These are phyloP conservation scores for Cryptophagus acutangulus DNA, from an alignment of 2,888 invertebrate species.

Conservation along the genomic window DNA sequence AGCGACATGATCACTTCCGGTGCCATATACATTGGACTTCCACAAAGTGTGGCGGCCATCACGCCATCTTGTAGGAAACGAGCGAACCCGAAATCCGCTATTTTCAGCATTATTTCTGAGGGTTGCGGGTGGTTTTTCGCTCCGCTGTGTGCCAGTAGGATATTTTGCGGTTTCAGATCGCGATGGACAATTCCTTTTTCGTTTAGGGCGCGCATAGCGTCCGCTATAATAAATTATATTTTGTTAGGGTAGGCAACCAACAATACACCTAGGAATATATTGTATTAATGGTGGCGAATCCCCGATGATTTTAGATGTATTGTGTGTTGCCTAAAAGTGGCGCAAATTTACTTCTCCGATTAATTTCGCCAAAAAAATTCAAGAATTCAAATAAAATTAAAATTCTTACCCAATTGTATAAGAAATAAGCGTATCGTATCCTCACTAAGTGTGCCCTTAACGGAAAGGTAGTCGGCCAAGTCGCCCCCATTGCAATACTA, in stretches of 20 bases:
- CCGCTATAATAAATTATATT: conserved; percentile 69
- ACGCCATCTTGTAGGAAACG: conserved; percentile 97
- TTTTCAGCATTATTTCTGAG: conserved; percentile 88
- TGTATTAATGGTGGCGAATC: no score
- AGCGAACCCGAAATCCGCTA: conserved; percentile 99
- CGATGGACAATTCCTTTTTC: conserved; percentile 98
- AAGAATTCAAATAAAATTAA: no score
- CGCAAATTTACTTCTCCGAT: no score
- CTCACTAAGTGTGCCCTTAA: conserved; percentile 93
- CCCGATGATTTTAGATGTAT: no score
- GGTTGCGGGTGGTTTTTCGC: conserved; percentile 64
- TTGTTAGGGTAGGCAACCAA: no score
- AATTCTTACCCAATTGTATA: conserved; percentile 74
- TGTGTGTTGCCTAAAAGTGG: no score
- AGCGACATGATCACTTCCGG: conserved; percentile 99
- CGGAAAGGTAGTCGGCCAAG: conserved; percentile 86
- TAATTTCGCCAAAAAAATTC: no score
- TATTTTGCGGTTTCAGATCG: conserved; percentile 99
- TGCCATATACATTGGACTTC: conserved; percentile 99
- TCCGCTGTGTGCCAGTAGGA: conserved; percentile 83
- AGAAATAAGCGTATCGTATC: conserved; percentile 94
- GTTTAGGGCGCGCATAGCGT: conserved; percentile 95
- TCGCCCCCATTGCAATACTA: conserved; percentile 99
- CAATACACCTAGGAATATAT: no score
- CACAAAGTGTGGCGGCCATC: conserved; percentile 99